Conservation (phyloP, 2,113 vertebrate genomes). For the Pitta sordida region DNA sequence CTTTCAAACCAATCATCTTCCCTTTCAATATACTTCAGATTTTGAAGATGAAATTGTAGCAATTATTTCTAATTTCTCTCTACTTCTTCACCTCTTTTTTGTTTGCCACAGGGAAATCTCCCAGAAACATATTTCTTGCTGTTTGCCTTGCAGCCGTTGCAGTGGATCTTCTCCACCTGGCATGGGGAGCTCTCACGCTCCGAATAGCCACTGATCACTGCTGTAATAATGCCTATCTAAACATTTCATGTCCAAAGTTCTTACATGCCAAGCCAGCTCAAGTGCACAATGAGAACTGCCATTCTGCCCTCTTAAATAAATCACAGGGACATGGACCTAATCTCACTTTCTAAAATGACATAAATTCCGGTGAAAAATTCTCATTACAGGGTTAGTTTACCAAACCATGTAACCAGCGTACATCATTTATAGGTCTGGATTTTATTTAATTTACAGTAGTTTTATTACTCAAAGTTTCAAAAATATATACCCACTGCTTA, state of each 20-base stretch:
- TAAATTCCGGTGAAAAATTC: neutral
- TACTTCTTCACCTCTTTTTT: neutral
- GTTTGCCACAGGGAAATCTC: neutral
- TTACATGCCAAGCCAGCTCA: neutral
- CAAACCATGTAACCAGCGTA: neutral
- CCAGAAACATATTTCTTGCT: neutral
- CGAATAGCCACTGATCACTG: neutral
- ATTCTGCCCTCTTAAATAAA: neutral
- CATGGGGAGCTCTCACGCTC: neutral
- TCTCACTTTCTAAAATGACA: neutral
- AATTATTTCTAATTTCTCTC: neutral
- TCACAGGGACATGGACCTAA: neutral
- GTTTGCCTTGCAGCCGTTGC: neutral
- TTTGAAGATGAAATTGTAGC: neutral
- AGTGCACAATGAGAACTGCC: neutral
- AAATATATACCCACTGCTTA: neutral
- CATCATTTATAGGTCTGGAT: neutral
- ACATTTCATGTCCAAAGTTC: neutral
- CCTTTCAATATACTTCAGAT: neutral
- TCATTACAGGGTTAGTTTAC: neutral
- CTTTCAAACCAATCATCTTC: neutral
- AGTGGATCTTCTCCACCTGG: fast-evolving
- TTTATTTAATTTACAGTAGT: neutral
- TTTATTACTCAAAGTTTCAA: neutral
- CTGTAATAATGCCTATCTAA: neutral